Evolutionary conservation across 92 coral and sea anemone species (phyloP).

Genomic region (Bergia sp.): DNA sequence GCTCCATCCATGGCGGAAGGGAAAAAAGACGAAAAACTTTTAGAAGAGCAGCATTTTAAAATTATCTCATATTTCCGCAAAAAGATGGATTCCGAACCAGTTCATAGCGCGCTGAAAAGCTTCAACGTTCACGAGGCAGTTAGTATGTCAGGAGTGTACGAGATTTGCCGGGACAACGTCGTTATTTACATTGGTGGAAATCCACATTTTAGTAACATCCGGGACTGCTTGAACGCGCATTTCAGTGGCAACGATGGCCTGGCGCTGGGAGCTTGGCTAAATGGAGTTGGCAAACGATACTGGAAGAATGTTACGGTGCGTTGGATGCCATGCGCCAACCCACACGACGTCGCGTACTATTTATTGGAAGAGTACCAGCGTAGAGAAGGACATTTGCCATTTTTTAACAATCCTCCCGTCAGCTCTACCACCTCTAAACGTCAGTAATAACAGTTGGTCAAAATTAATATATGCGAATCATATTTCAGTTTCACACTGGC

Average conservation of each 20-base stretch:
- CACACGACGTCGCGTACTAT: slow-evolving; percentile 95
- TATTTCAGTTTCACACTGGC: background rate
- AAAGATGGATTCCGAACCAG: slow-evolving; percentile 73
- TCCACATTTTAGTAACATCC: slow-evolving; percentile 96
- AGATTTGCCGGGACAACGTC: slow-evolving; percentile 68
- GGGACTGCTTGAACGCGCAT: slow-evolving; percentile 98
- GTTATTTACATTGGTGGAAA: slow-evolving; percentile 99
- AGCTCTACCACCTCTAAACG: background rate
- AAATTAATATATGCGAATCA: no score
- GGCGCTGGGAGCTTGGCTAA: slow-evolving; percentile 91
- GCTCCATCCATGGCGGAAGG: background rate
- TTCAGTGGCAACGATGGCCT: slow-evolving; percentile 99
- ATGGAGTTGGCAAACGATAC: slow-evolving; percentile 76
- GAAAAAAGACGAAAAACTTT: slow-evolving; percentile 43
- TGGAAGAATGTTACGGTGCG: slow-evolving; percentile 86
- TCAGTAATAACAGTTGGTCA: background rate
- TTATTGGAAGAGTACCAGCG: slow-evolving; percentile 89
- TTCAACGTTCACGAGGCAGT: slow-evolving; percentile 92
- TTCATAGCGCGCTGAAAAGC: slow-evolving; percentile 89
- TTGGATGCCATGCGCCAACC: slow-evolving; percentile 91
- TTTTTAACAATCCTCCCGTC: slow-evolving; percentile 83
- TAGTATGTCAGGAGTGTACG: slow-evolving; percentile 94
- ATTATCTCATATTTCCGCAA: slow-evolving; percentile 70
- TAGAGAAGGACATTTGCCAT: slow-evolving; percentile 78
- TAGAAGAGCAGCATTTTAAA: slow-evolving; percentile 70